A percentile compares a stretch with the other conserved stretches of the same genome.
Conservation (phyloP, 2,113 vertebrate species). For the Papio anubis region DNA sequence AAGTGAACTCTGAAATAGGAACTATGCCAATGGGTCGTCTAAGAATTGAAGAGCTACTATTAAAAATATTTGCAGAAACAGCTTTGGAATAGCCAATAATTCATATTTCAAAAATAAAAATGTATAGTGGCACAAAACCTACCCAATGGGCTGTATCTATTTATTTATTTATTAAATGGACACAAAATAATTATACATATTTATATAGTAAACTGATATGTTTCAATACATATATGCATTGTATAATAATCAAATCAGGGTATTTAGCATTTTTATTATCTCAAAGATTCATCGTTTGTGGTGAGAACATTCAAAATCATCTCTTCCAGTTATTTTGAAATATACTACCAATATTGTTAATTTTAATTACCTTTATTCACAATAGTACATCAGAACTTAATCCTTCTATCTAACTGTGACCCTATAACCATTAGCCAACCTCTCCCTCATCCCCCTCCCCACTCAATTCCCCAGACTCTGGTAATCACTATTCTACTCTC, state of each 20-base stretch:
- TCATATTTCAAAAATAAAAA: not conserved
- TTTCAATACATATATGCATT: not conserved
- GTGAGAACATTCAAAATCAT: not conserved
- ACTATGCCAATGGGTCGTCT: not conserved
- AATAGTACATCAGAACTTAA: no score
- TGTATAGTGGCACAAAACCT: not conserved
- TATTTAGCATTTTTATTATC: not conserved
- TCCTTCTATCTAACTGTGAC: no score
- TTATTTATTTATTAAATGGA: not conserved
- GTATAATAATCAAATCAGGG: not conserved
- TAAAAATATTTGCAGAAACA: not conserved
- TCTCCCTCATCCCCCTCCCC: no score
- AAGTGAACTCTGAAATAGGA: not conserved
- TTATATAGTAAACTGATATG: not conserved
- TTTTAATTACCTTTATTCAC: no score
- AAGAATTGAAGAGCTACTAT: not conserved
- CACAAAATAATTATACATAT: not conserved
- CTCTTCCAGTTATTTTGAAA: no score
- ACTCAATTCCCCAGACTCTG: no score
- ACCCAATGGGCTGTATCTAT: not conserved
- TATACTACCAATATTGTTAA: no score
- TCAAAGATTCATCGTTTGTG: not conserved
- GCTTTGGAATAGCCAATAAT: not conserved
- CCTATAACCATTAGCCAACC: no score
- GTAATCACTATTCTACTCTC: no score